These are phyloP conservation scores for Haliaeetus leucogaster DNA, from an alignment of 2,113 vertebrate genomes.

Conservation along the genomic window DNA sequence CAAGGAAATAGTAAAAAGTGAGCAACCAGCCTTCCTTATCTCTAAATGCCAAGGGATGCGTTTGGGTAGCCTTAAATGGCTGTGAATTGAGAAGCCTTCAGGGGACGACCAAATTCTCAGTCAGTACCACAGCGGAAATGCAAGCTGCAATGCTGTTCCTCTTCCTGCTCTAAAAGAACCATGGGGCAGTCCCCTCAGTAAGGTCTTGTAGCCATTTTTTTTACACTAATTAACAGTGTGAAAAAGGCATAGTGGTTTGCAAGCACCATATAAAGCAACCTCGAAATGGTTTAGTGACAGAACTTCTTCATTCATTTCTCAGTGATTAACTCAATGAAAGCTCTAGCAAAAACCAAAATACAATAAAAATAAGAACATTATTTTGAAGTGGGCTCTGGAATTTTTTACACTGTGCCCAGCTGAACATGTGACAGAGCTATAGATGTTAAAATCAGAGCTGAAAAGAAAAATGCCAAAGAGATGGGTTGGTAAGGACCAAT, in stretches of 20 bases:
- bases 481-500: conserved; percentile 4
- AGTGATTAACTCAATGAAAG: neutral
- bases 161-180: neutral
- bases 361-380: neutral
- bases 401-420: neutral
- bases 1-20: neutral
- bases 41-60: neutral
- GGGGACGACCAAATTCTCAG: neutral
- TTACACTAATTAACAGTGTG: neutral
- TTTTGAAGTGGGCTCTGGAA: neutral
- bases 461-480: conserved; percentile 16
- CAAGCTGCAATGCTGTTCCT: neutral
- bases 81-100: neutral
- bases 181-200: neutral
- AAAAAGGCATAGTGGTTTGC: neutral
- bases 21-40: neutral
- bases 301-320: neutral
- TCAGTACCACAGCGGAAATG: neutral
- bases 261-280: neutral
- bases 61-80: neutral
- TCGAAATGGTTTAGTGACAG: neutral
- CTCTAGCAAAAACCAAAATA: neutral
- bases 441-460: conserved; percentile 21
- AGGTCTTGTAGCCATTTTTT: neutral
- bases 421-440: neutral